Conservation (phyloP, 2,888 invertebrate species). For the Drosophila borborema region DNA sequence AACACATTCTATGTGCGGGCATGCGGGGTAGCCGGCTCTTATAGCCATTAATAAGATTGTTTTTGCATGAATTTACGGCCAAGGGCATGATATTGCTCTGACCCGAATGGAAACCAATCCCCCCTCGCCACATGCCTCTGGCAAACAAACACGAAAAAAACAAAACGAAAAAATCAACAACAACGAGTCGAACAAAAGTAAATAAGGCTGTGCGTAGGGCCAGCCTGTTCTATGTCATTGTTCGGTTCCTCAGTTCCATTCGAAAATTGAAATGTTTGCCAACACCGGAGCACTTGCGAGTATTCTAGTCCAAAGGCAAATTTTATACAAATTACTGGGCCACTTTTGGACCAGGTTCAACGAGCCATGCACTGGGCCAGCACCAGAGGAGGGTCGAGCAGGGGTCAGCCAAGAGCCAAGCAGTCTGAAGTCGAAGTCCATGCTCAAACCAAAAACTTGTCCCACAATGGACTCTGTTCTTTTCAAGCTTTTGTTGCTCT, state of each 20-base stretch:
- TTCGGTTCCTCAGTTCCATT: slow-evolving; percentile 24
- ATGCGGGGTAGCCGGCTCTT: slow-evolving; percentile 40
- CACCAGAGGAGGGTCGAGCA: background rate
- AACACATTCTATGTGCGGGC: slow-evolving; percentile 61
- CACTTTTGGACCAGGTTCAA: slow-evolving; percentile 70
- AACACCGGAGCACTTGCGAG: slow-evolving; percentile 50
- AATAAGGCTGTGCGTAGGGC: slow-evolving; percentile 32
- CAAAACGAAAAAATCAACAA: slow-evolving; percentile 1
- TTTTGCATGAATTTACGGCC: slow-evolving; percentile 78
- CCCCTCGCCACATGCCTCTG: slow-evolving; percentile 8
- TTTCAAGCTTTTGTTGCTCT: slow-evolving; percentile 17
- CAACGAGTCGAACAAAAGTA: slow-evolving; percentile 33
- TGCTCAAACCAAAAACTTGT: slow-evolving; percentile 10
- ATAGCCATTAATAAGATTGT: slow-evolving; percentile 79
- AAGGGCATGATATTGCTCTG: slow-evolving; percentile 42
- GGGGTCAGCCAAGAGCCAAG: background rate
- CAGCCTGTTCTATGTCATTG: background rate
- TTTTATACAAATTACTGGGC: slow-evolving; percentile 73
- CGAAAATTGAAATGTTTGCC: slow-evolving; percentile 77
- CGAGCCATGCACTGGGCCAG: slow-evolving; percentile 55
- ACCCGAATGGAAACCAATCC: slow-evolving; percentile 29
- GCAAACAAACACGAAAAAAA: slow-evolving; percentile 39
- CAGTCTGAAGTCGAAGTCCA: slow-evolving; percentile 15
- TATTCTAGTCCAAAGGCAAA: slow-evolving; percentile 49
- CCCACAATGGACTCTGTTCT: slow-evolving; percentile 13